Base-by-base conservation (phyloP, 35 echinoderm and acorn worm species). In the Ophioderma brevispina region DNA sequence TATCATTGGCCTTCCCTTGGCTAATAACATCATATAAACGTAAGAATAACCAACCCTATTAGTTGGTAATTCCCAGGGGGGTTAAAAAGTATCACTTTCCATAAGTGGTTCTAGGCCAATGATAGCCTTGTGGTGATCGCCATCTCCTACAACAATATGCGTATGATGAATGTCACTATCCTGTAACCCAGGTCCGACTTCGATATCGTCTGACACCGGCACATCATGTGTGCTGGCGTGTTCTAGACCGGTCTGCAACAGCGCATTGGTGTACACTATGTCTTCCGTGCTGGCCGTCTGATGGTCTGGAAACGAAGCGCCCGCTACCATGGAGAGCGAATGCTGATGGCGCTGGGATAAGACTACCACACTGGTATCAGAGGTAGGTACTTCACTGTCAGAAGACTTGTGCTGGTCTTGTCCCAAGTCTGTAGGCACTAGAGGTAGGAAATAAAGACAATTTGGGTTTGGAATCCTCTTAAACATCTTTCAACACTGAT, bases 391-490 rank as follows among this genome's bases (percentile, higher is more conserved):
- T 5, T 35, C 32, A 59, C 43, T 36, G 52, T 70, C 83, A 23
- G 31, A 33, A 23, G 52, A 36, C 11, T 59, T 64, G 83, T 59
- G 31, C 13, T 36, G 34, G 83, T 70, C 83, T 11, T 85, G 83
- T 18, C 63, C 83, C 50, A 85, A 85, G 33, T 85, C 83, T 64
- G 83, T 85, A 64, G 83, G 52, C 43, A 85, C 83, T 85, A 55
- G 55, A 37, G 36, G 70, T 13, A 59, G 36, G 70, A 40, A 31
- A 0, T 21, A 85, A 59, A 75, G 13, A 18, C n/a, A 25, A 30
- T 84, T 4, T 50, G 1, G 19, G 23, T 52, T 49, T 52, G n/a
- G n/a, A n/a, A n/a, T n/a, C n/a, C n/a, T 13, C 25, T 0, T 23
- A 30, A 30, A 21, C 13, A 32, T 6, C n/a, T 0, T 75, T 0